Evolutionary conservation across 1,140 invertebrate genomes (phyloP).

Genomic region (Aphidius ervi): DNA sequence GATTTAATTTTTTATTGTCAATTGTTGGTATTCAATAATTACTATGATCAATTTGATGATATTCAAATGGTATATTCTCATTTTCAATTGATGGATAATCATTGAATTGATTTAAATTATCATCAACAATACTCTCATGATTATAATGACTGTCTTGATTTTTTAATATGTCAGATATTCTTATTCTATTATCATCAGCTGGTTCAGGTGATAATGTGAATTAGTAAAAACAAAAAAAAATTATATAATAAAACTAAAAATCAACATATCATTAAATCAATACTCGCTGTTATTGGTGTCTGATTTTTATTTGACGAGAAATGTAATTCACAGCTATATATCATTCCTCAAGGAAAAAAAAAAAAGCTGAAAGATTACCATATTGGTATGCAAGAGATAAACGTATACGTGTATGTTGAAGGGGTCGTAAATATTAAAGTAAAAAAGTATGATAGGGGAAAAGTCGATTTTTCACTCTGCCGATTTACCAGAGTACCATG

Average conservation of each 20-base stretch:
- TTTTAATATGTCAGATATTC: conserved; percentile 12
- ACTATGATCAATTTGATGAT: too few relatives aligned
- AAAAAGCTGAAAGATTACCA: not conserved
- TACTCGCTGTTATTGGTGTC: too few relatives aligned
- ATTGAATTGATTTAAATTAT: not conserved
- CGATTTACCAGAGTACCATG: conserved; percentile 41
- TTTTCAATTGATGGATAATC: not conserved
- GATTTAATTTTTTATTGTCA: too few relatives aligned
- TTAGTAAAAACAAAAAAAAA: not conserved
- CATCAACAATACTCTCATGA: not conserved
- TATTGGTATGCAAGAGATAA: conserved; percentile 19
- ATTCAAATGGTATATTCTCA: too few relatives aligned
- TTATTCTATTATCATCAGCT: conserved; percentile 3
- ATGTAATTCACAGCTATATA: too few relatives aligned
- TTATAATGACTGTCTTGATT: conserved; percentile 5
- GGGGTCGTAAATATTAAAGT: conserved; percentile 16
- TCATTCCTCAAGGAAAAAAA: too few relatives aligned
- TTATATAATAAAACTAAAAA: not conserved
- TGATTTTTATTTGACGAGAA: too few relatives aligned
- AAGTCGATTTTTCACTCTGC: conserved; percentile 39
- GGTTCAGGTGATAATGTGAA: not conserved
- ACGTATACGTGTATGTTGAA: conserved; percentile 8
- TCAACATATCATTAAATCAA: too few relatives aligned
- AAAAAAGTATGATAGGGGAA: conserved; percentile 24
- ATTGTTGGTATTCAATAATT: too few relatives aligned